A percentile compares a stretch with the other conserved stretches of the same genome.
Evolutionary conservation across 1,140 invertebrate genomes (phyloP).

Genomic region (Atta cephalotes): DNA sequence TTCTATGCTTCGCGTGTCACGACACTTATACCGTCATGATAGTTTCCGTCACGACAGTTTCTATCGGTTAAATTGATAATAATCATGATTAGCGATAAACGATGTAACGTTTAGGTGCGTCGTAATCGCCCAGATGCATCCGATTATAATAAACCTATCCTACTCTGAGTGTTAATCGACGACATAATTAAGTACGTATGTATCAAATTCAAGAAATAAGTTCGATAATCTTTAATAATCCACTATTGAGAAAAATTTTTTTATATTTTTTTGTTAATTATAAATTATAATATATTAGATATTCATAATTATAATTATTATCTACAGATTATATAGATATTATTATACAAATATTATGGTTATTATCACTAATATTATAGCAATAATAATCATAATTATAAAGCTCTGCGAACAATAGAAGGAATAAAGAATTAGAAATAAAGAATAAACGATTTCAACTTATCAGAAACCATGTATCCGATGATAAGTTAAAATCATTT

Average conservation of each 20-base stretch:
- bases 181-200: slow-evolving; percentile 16
- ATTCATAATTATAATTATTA: too few species aligned
- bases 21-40: background rate
- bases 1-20: background rate
- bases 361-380: too few species aligned
- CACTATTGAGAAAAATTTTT: background rate
- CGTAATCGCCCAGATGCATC: slow-evolving; percentile 26
- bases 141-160: slow-evolving; percentile 34
- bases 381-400: too few species aligned
- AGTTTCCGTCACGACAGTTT: background rate
- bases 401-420: too few species aligned
- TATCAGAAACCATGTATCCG: too few species aligned
- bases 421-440: too few species aligned
- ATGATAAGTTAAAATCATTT: too few species aligned
- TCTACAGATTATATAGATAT: too few species aligned
- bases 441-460: too few species aligned
- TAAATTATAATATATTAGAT: too few species aligned
- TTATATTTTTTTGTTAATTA: too few species aligned
- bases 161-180: background rate
- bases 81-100: slow-evolving; percentile 57
- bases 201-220: slow-evolving; percentile 74
- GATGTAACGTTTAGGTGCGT: slow-evolving; percentile 34
- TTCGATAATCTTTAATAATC: slow-evolving; percentile 66
- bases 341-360: too few species aligned
- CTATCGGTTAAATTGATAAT: slow-evolving; percentile 29